Evolutionary conservation across 2,797 vertebrate species (phyloP), one percentile per base, ranked within the genome.

Genomic region (Gadopsis marmoratus): DNA sequence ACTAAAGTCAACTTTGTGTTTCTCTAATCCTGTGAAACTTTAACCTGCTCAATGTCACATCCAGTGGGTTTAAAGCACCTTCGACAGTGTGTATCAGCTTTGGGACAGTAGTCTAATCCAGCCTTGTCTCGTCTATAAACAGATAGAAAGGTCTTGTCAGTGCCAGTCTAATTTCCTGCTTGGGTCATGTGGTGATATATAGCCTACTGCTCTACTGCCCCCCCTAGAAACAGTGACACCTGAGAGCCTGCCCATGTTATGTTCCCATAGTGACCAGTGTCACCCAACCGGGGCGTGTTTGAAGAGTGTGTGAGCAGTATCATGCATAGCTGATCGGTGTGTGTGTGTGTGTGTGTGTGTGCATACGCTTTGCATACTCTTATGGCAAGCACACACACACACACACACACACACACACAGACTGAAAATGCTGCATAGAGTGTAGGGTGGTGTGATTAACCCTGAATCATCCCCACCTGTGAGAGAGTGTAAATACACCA

Each of bases 261-360:
- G 93, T 95, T 91, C 68, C 93, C 89, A 91, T 94, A 80, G 92
- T 51, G 86, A 94, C 90, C 75, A 60, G 54, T 84, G 92, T 93
- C 95, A 95, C 89, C 91, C 91, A 90, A 94, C 76, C 83, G 11
- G 85, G 94, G 92, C 21, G 88, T 92, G 88, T 91, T 88, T 65
- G 53, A 72, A 35, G 63, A 74, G 63, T 83, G 80, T 77, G 77
- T 64, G 72, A 76, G 84, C 65, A 33, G 71, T 78, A 43, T 78
- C 78, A 80, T 80, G 82, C 87, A 84, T 72, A 79, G 74, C 80
- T 86, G 84, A 86, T 73, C 21, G 54, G 17, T 68, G 39, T 82
- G 61, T 50, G 69, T 78, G 75, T 58, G 61, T 72, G 62, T 61
- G 26, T 26, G 70, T 56, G 62, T 43, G 60, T 51, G 68, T 64